Conservation (phyloP, 1,140 invertebrate species). For the Leptinotarsa undecemlineata region DNA sequence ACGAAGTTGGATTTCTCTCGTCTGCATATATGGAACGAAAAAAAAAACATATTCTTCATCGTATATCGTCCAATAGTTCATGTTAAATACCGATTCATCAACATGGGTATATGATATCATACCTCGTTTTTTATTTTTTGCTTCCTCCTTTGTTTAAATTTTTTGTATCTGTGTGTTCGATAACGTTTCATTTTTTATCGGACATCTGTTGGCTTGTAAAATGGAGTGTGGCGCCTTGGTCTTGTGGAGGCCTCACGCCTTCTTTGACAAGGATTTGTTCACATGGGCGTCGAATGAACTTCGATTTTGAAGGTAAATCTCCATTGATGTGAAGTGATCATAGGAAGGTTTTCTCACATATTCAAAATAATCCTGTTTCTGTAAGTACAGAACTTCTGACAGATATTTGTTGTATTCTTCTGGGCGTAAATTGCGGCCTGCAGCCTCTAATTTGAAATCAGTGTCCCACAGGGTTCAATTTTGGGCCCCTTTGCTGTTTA, state of each 20-base stretch:
- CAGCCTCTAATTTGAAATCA: no score
- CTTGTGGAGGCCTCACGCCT: background rate
- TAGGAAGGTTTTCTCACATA: no score
- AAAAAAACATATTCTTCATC: background rate
- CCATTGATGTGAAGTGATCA: no score
- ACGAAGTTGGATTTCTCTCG: no score
- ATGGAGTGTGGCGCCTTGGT: slow-evolving; percentile 34
- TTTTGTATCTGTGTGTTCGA: slow-evolving; percentile 17
- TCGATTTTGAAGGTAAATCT: background rate
- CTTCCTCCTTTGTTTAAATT: background rate
- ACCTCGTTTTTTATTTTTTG: slow-evolving; percentile 1
- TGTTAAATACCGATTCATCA: slow-evolving; percentile 8
- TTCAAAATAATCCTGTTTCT: no score
- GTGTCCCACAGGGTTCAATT: no score
- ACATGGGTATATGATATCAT: background rate
- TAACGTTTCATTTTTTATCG: slow-evolving; percentile 27
- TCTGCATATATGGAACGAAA: background rate
- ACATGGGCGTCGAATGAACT: background rate
- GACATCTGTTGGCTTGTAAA: slow-evolving; percentile 37
- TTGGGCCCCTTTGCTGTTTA: no score
- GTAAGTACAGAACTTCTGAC: no score
- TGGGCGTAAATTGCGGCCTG: no score
- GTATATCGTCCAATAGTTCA: background rate
- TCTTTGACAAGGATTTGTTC: background rate
- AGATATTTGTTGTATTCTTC: no score